phyloP scores from a whole-genome alignment of 2,797 vertebrate species.

The Dendrocincla tyrannina region DNA sequence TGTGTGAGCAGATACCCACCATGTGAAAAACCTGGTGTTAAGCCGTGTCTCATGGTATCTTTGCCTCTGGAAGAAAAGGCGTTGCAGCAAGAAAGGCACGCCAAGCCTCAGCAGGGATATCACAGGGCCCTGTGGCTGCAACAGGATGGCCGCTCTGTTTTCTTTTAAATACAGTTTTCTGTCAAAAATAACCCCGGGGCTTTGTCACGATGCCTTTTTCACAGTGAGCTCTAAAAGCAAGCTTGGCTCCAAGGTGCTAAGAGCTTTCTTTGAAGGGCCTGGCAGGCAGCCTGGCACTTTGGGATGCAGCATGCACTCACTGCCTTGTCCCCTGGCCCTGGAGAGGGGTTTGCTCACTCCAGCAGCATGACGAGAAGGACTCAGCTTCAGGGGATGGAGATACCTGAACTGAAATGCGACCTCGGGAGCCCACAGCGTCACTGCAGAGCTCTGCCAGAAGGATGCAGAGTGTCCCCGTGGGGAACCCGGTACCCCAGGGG shows the following conservation, averaged over 20 bases:
- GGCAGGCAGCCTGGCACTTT: neutral
- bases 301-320: fast-evolving
- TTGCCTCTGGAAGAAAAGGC: neutral
- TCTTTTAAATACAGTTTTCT: neutral
- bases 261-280: neutral
- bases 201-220: neutral
- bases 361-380: fast-evolving
- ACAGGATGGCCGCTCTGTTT: neutral
- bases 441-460: neutral
- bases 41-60: neutral
- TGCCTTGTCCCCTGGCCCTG: neutral
- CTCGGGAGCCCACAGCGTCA: fast-evolving
- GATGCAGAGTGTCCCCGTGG: too few species aligned
- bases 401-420: neutral
- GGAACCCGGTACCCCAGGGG: neutral
- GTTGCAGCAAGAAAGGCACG: neutral
- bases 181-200: neutral
- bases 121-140: neutral
- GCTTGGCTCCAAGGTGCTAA: fast-evolving
- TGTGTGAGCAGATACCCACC: fast-evolving
- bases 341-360: fast-evolving
- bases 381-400: fast-evolving
- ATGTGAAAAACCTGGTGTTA: neutral
- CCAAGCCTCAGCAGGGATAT: neutral
- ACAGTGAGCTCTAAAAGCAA: neutral